Conservation (phyloP, 1,140 invertebrate genomes). For the Sarcophaga bullata region DNA sequence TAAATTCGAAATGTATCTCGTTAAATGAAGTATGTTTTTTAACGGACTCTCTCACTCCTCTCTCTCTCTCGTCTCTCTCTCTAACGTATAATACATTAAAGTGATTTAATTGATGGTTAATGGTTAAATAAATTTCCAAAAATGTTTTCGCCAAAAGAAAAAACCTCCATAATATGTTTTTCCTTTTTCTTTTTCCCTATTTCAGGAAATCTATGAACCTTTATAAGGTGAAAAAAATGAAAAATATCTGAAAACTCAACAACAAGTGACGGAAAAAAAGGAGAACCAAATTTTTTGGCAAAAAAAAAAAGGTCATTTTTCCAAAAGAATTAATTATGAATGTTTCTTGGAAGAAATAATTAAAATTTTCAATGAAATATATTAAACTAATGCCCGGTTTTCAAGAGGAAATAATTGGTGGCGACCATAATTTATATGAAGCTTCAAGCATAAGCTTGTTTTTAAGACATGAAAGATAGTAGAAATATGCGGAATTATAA, state of each 20-base stretch:
- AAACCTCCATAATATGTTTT: background rate
- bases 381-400: background rate
- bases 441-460: too few species aligned
- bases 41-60: constrained; percentile 14
- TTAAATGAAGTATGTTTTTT: background rate
- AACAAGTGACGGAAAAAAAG: constrained; percentile 19
- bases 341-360: constrained; percentile 1
- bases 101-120: constrained; percentile 38
- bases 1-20: background rate
- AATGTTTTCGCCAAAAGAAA: background rate
- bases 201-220: too few species aligned
- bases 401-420: too few species aligned
- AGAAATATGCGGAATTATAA: too few species aligned
- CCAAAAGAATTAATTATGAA: constrained; percentile 23
- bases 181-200: too few species aligned
- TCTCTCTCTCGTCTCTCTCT: too few species aligned
- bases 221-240: too few species aligned
- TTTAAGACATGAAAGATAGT: too few species aligned
- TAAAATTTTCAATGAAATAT: constrained; percentile 3
- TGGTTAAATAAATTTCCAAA: constrained; percentile 38
- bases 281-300: background rate
- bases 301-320: constrained; percentile 27
- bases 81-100: constrained; percentile 33
- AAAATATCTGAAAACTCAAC: background rate
- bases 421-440: too few species aligned